Evolutionary conservation across 2,113 vertebrate species (phyloP).

Genomic region (Terrapene triunguis): DNA sequence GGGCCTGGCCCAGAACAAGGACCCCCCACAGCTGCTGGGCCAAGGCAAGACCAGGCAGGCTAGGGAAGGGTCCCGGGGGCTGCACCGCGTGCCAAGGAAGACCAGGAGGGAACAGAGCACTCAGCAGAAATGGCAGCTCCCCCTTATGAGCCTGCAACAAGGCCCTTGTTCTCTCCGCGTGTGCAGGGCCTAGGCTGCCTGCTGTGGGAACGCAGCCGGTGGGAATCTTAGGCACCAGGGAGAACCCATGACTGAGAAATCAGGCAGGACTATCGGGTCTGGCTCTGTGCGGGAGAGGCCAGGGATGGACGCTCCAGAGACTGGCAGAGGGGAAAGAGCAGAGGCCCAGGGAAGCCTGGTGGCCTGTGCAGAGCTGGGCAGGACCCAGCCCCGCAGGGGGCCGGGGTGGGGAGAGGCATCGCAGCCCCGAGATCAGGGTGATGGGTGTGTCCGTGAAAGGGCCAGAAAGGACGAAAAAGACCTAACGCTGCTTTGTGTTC

Average conservation of each 20-base stretch:
- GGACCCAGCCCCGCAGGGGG: too few species aligned
- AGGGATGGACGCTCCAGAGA: too few species aligned
- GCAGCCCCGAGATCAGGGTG: background rate
- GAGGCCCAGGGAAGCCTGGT: too few species aligned
- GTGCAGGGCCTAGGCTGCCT: background rate
- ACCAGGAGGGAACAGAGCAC: too few species aligned
- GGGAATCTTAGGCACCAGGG: background rate
- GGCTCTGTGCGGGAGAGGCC: too few species aligned
- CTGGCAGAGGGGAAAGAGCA: too few species aligned
- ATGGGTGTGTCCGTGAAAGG: rapidly evolving
- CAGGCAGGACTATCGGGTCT: too few species aligned
- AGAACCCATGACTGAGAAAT: too few species aligned
- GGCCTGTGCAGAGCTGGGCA: too few species aligned
- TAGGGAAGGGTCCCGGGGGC: background rate
- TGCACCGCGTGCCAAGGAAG: too few species aligned
- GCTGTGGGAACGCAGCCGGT: background rate
- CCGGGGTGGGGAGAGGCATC: too few species aligned
- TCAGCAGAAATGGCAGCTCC: background rate
- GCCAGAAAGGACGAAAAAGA: background rate
- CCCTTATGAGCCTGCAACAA: background rate
- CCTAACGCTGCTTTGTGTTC: background rate
- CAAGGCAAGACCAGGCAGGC: background rate
- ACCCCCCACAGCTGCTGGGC: background rate
- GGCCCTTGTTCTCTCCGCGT: background rate
- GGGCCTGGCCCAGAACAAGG: background rate